phyloP scores from a whole-genome alignment of 1,140 invertebrate genomes.

The Aethina tumida region DNA sequence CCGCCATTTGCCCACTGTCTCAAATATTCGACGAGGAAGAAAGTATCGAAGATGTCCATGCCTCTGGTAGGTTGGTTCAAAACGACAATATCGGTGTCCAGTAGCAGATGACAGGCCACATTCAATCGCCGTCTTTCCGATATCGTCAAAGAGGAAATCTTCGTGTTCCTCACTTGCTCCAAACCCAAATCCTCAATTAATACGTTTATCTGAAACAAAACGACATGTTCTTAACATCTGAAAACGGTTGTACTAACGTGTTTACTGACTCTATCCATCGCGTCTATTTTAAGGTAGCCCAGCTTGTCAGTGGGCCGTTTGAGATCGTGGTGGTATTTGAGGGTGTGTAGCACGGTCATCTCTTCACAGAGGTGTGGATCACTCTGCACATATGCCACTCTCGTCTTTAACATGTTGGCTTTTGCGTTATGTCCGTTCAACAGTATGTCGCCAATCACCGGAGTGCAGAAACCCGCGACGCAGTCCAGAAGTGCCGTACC shows the following conservation, averaged over 20 bases:
- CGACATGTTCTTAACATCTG: background rate
- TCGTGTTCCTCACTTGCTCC: conserved; percentile 70
- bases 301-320: conserved; percentile 47
- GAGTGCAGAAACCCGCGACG: conserved; percentile 59
- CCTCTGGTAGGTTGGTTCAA: conserved; percentile 83
- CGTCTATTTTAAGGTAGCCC: conserved; percentile 47
- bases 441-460: conserved; percentile 67
- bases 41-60: conserved; percentile 94
- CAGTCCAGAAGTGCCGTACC: conserved; percentile 74
- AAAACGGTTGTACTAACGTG: background rate
- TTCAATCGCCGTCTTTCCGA: conserved; percentile 78
- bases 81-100: conserved; percentile 73
- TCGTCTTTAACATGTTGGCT: conserved; percentile 52
- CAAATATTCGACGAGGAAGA: conserved; percentile 88
- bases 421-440: conserved; percentile 77
- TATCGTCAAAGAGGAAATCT: conserved; percentile 67
- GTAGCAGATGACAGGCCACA: conserved; percentile 76
- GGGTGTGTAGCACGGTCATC: conserved; percentile 72
- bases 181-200: conserved; percentile 84
- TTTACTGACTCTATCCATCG: conserved; percentile 46
- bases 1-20: conserved; percentile 83
- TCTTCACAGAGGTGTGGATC: conserved; percentile 49
- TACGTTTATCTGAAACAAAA: conserved; percentile 59
- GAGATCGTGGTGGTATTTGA: conserved; percentile 69
- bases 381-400: conserved; percentile 53